Evolutionary conservation across 2,797 vertebrate genomes (phyloP), one percentile per base, ranked within the genome.

Genomic region (Acrocephalus scirpaceus): DNA sequence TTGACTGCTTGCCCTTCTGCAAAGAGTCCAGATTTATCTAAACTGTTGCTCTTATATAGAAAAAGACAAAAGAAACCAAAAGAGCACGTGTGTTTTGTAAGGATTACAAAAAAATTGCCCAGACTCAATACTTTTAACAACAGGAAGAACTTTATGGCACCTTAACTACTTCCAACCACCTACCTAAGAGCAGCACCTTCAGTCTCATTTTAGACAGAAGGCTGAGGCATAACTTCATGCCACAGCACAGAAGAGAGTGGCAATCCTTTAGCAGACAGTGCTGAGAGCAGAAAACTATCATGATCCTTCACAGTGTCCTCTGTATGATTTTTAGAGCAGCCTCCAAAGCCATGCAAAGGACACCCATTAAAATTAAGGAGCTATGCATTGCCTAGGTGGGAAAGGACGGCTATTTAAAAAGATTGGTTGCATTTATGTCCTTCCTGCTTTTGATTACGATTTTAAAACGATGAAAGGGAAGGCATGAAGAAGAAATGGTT

Each of bases 221-320:
- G 29, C 54, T 51, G 50, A 65, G 15, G n/a, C 51, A 77, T 13
- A 57, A 48, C n/a, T 65, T 56, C 42, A 32, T 21, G 26, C 12
- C 65, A 80, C 22, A 10, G 25, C n/a, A 62, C 21, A 51, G 47
- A 58, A 67, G 2, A 86, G n/a, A 51, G 40, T 7, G 19, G 14
- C 34, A 83, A 10, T 34, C 44, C 21, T 70, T 73, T 27, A 72
- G 60, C 0, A 85, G 67, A 44, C 22, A 22, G n/a, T 40, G 22
- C 54, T 20, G 15, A 79, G 48, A 76, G 61, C 21, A 40, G 44
- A 42, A 50, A 76, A 42, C 58, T 15, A 23, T 13, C 72, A 45
- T 0, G 0, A 50, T 12, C 36, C 50, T 71, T 14, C 1, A 0
- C 32, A 62, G 15, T 23, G 26, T 19, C 54, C 64, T 75, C 58